phyloP scores from a whole-genome alignment of 2,113 vertebrate genomes.

The Spea multiplicata region DNA sequence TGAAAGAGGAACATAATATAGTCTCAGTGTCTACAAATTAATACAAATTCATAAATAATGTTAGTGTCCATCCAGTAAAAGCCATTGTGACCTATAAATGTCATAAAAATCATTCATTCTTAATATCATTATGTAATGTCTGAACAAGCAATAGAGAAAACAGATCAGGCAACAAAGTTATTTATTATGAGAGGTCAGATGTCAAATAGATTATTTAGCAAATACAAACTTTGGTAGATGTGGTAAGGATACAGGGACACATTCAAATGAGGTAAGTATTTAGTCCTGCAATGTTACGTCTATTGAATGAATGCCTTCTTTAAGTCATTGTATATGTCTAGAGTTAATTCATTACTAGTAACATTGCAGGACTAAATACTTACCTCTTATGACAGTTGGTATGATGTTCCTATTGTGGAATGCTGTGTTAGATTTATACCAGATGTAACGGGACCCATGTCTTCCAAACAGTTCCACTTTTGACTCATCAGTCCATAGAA shows the following conservation, averaged over 20 bases:
- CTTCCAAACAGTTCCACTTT: too few relatives aligned
- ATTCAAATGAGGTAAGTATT: neutral
- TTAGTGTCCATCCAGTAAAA: conserved; percentile 15
- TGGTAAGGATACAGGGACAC: neutral
- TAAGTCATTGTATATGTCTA: too few relatives aligned
- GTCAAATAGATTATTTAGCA: conserved; percentile 3
- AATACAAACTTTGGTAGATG: neutral
- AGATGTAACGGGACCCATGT: too few relatives aligned
- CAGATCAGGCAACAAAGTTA: neutral
- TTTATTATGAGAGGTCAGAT: conserved; percentile 14
- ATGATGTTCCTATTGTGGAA: too few relatives aligned
- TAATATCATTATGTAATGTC: conserved; percentile 9
- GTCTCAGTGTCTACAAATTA: neutral
- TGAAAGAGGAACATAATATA: neutral
- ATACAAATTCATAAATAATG: conserved; percentile 15
- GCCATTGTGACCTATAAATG: conserved; percentile 25
- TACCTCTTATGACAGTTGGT: too few relatives aligned
- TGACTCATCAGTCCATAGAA: too few relatives aligned
- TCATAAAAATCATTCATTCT: conserved; percentile 16
- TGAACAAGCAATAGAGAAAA: conserved; percentile 11
- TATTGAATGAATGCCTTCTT: too few relatives aligned
- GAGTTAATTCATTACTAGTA: too few relatives aligned
- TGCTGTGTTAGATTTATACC: too few relatives aligned
- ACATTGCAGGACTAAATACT: too few relatives aligned
- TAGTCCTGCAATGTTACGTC: too few relatives aligned